Percentiles rank a stretch among this genome's conserved stretches.
Evolutionary conservation across 37 sponge, comb jelly and placozoan species (phyloP).

Genomic region (Mnemiopsis leidyi): DNA sequence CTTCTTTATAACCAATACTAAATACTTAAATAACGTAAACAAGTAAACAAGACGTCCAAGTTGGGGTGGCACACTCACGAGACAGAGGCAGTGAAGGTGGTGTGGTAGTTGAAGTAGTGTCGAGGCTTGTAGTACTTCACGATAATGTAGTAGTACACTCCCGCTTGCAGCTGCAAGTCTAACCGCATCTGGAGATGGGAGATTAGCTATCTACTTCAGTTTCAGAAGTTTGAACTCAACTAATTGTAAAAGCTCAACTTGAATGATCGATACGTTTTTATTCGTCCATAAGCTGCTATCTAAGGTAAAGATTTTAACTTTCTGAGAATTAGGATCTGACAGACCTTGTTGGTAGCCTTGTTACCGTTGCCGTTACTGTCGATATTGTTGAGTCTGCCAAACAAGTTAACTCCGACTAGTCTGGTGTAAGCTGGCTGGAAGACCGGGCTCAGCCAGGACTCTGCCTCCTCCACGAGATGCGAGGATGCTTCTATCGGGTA

Average conservation of each 20-base stretch:
- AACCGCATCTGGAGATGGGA: not conserved
- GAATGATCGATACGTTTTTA: no score
- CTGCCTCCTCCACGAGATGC: conserved; percentile 14
- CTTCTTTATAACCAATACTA: no score
- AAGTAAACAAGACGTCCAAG: no score
- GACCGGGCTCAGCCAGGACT: conserved; percentile 4
- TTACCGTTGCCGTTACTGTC: not conserved
- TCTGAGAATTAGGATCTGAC: no score
- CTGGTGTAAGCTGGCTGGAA: conserved; percentile 36
- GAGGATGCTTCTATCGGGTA: not conserved
- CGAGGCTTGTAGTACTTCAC: not conserved
- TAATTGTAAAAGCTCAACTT: no score
- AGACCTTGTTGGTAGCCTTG: conserved; percentile 15
- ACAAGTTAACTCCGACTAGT: not conserved
- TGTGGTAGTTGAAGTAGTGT: not conserved
- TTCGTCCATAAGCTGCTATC: no score
- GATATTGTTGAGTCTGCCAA: not conserved
- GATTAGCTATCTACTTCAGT: no score
- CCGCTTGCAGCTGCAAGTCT: not conserved
- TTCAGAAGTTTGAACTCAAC: no score
- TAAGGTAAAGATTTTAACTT: no score
- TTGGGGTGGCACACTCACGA: no score
- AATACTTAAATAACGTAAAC: no score
- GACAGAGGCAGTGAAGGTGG: not conserved
- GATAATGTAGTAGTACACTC: not conserved